Evolutionary conservation across 2,888 invertebrate genomes (phyloP).

Genomic region (Siphlonurus alternatus): DNA sequence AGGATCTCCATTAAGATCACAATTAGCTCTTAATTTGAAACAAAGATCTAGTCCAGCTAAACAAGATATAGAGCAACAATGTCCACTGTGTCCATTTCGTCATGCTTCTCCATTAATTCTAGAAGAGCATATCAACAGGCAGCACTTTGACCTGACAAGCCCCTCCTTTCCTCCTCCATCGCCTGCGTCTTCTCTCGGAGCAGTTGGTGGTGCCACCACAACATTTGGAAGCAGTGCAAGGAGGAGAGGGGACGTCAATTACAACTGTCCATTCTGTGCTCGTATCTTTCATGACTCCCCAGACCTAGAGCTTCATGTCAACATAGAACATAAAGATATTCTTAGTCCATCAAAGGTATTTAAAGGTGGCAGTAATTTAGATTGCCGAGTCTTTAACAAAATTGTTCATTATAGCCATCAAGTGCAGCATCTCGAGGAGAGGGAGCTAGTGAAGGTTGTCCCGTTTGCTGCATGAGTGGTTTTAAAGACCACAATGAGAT

Average conservation of each 20-base stretch:
- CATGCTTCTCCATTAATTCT: slow-evolving; percentile 54
- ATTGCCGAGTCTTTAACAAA: not conserved
- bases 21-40: slow-evolving; percentile 17
- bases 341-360: slow-evolving; percentile 42
- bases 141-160: slow-evolving; percentile 66
- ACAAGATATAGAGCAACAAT: slow-evolving; percentile 29
- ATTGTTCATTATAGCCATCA: slow-evolving; percentile 6
- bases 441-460: slow-evolving; percentile 25
- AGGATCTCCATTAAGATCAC: slow-evolving; percentile 43
- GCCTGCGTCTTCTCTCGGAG: slow-evolving; percentile 12
- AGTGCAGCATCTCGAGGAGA: slow-evolving; percentile 19
- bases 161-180: slow-evolving; percentile 29
- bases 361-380: not conserved
- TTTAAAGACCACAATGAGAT: slow-evolving; percentile 36
- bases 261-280: slow-evolving; percentile 64
- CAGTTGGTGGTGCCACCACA: slow-evolving; percentile 5
- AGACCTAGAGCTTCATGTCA: slow-evolving; percentile 69
- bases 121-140: slow-evolving; percentile 69
- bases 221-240: slow-evolving; percentile 4
- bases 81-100: slow-evolving; percentile 60
- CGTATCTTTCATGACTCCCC: slow-evolving; percentile 52
- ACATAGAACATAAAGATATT: slow-evolving; percentile 68
- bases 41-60: not conserved
- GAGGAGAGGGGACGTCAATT: slow-evolving; percentile 24
- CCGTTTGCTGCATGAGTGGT: slow-evolving; percentile 27